Base-by-base conservation (phyloP, 2,113 vertebrate species). In the Desmodus rotundus region DNA sequence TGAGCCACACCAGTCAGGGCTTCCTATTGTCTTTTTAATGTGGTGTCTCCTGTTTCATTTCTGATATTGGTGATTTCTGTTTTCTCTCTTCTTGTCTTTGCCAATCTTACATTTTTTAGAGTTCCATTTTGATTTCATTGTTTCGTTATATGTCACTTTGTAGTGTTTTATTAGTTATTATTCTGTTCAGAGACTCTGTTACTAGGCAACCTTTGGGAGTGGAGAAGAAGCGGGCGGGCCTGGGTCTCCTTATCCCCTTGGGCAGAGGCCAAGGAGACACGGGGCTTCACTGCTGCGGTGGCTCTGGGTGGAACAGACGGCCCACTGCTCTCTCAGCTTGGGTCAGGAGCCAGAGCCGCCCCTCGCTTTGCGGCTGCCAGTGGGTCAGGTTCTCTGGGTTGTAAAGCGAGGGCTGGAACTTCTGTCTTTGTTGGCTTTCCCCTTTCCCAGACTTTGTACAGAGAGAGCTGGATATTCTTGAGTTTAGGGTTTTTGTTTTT, bases 51-150 rank as follows among this genome's bases (percentile, higher is more conserved):
- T 78, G 33, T n/a, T 80, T 81, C 3, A 20, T 41, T 76, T 24
- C 76, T 19, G 9, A 58, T 78, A 47, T 41, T 84, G 90, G 52
- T 43, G 31, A 87, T 56, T 83, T 65, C 20, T 68, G 4, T 56
- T n/a, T 89, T 72, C 16, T 38, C 17, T 61, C n/a, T 83, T 81
- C 74, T 41, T 24, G 47, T 50, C 38, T 91, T 87, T 91, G 31
- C 22, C 24, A 82, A 5, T 74, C 31, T 95, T 87, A 45, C 31
- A n/a, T 41, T 76, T 84, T 61, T 50, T 58, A 78, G 50, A 80
- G 65, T 87, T 87, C 43, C 52, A 28, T 90, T 91, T 80, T 92
- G 20, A 90, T 84, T 89, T 87, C 58, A 65, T 96, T 85, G 50
- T 87, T 87, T 74, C 76, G 73, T 15, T 70, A 19, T 52, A 17